Conservation (phyloP, 2,797 vertebrate genomes). For the Hyperoplus immaculatus region DNA sequence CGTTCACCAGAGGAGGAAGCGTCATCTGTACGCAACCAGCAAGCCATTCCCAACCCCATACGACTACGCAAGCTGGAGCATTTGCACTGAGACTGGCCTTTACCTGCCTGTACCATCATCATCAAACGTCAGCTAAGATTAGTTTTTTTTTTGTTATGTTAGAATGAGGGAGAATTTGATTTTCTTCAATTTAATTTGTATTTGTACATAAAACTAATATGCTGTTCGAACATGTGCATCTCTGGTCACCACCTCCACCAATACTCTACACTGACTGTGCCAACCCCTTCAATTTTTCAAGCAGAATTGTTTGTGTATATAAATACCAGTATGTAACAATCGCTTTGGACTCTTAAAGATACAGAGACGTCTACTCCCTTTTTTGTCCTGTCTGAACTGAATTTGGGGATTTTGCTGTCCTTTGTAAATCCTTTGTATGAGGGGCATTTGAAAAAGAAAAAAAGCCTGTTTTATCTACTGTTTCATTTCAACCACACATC, state of each 20-base stretch:
- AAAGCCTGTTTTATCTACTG: conserved; percentile 41
- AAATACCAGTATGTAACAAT: conserved; percentile 54
- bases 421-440: conserved; percentile 68
- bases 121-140: conserved; percentile 76
- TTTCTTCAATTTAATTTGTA: conserved; percentile 86
- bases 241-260: conserved; percentile 63
- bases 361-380: conserved; percentile 54
- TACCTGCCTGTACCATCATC: conserved; percentile 67
- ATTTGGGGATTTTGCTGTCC: conserved; percentile 45
- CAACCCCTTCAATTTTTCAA: conserved; percentile 79
- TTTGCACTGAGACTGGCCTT: conserved; percentile 92
- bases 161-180: conserved; percentile 76
- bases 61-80: conserved; percentile 96
- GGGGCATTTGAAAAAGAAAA: conserved; percentile 34
- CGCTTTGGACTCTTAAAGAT: conserved; percentile 79
- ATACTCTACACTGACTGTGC: conserved; percentile 83
- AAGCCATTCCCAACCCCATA: conserved; percentile 91
- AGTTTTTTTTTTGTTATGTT: conserved; percentile 88
- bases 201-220: conserved; percentile 85
- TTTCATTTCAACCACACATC: conserved; percentile 58
- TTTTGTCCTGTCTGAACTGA: conserved; percentile 60
- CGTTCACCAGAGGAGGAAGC: conserved; percentile 88
- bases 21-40: conserved; percentile 85
- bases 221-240: conserved; percentile 78
- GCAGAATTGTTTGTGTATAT: conserved; percentile 81